Percentiles rank a stretch among this genome's conserved stretches.
These are phyloP conservation scores for Platorchestia sp. DNA, from an alignment of 1,140 invertebrate genomes.

Conservation along the genomic window DNA sequence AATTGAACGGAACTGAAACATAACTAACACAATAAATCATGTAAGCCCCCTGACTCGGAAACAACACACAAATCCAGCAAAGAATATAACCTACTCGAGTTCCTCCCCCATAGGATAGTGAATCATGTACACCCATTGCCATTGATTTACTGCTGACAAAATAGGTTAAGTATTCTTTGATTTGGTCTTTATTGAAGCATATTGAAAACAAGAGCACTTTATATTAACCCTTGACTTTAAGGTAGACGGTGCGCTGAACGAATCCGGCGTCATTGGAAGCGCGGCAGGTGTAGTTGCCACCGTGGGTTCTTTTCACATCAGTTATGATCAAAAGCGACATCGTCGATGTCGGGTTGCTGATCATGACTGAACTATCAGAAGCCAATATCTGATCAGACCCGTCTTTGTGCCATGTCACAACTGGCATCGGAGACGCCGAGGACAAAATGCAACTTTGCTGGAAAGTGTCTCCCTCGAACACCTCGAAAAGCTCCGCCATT, in stretches of 20 bases:
- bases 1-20: too few relatives aligned
- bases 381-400: conserved; percentile 59
- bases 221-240: conserved; percentile 63
- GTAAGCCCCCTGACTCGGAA: background rate
- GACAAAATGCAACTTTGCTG: conserved; percentile 66
- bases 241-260: conserved; percentile 60
- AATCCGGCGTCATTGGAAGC: conserved; percentile 72
- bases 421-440: conserved; percentile 62
- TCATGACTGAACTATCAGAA: conserved; percentile 57
- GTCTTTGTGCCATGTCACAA: conserved; percentile 62
- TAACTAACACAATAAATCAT: background rate
- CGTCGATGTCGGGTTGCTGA: conserved; percentile 62
- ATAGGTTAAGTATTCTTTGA: too few relatives aligned
- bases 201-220: background rate
- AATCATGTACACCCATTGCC: background rate
- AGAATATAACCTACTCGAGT: background rate
- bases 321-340: conserved; percentile 63
- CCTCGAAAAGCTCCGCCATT: conserved; percentile 60
- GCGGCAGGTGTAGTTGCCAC: conserved; percentile 72
- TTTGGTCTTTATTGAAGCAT: background rate
- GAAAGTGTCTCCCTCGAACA: conserved; percentile 64
- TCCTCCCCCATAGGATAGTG: background rate
- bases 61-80: background rate
- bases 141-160: background rate
- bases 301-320: conserved; percentile 66